phyloP scores from a whole-genome alignment of 1,140 invertebrate genomes.

The Anastrepha ludens region DNA sequence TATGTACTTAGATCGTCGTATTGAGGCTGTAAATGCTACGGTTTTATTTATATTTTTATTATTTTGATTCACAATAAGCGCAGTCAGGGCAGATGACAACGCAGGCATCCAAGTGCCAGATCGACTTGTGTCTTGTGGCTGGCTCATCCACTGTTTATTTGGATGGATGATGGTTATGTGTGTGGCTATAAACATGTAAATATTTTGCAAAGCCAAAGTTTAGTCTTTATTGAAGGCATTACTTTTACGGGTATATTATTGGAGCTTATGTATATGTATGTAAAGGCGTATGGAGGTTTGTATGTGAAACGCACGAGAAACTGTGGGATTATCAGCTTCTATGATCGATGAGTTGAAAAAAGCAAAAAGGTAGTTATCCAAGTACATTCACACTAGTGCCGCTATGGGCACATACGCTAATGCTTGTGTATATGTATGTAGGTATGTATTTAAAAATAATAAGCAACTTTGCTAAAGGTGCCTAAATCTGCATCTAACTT shows the following conservation, averaged over 20 bases:
- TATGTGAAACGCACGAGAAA: not conserved
- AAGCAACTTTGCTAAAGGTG: too few species aligned
- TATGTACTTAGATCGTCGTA: slow-evolving; percentile 5
- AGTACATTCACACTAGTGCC: too few species aligned
- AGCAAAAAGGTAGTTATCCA: not conserved
- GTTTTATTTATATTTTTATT: slow-evolving; percentile 45
- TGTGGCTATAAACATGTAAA: slow-evolving; percentile 41
- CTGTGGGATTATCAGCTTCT: not conserved
- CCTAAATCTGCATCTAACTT: too few species aligned
- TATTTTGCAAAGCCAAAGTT: slow-evolving; percentile 21
- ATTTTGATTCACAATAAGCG: slow-evolving; percentile 16
- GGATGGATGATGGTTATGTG: slow-evolving; percentile 12
- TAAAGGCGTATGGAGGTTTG: not conserved
- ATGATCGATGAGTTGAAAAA: not conserved
- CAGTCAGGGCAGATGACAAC: not conserved
- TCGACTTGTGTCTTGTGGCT: not conserved
- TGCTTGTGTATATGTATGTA: too few species aligned
- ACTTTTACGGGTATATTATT: slow-evolving; percentile 21
- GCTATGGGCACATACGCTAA: too few species aligned
- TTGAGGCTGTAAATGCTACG: slow-evolving; percentile 22
- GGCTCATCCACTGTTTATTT: slow-evolving; percentile 41
- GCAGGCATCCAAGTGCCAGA: not conserved
- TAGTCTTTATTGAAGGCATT: slow-evolving; percentile 39
- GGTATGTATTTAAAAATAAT: too few species aligned
- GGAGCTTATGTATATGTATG: slow-evolving; percentile 23